Evolutionary conservation across 1,140 invertebrate species (phyloP).

Genomic region (Mactra quadrangularis): DNA sequence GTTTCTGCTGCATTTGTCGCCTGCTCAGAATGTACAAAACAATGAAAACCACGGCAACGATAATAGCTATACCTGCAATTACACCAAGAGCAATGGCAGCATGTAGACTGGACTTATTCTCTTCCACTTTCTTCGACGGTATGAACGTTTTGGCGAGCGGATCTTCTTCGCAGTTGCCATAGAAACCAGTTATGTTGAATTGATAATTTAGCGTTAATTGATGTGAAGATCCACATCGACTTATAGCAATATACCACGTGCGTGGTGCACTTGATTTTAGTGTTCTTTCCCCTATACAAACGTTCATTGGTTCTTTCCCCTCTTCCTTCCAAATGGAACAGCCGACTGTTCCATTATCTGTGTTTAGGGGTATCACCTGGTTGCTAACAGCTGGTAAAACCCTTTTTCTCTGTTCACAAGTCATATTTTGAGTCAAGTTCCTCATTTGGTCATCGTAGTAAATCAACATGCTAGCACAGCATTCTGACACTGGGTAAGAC

Average conservation of each 20-base stretch:
- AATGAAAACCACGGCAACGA: conserved; percentile 76
- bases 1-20: conserved; percentile 70
- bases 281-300: conserved; percentile 78
- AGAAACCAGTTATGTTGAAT: conserved; percentile 79
- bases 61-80: conserved; percentile 74
- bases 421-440: conserved; percentile 74
- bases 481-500: conserved; percentile 77
- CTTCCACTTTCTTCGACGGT: conserved; percentile 64
- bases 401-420: conserved; percentile 72
- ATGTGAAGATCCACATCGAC: conserved; percentile 67
- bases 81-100: conserved; percentile 75
- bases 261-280: conserved; percentile 74
- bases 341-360: conserved; percentile 70
- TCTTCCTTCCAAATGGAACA: conserved; percentile 72
- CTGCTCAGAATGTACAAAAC: conserved; percentile 74
- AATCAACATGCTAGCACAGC: conserved; percentile 77
- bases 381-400: conserved; percentile 75
- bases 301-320: conserved; percentile 68
- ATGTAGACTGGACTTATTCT: conserved; percentile 59
- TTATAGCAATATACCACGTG: conserved; percentile 79
- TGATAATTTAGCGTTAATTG: conserved; percentile 77
- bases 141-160: conserved; percentile 73
- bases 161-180: conserved; percentile 79
- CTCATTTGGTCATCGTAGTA: conserved; percentile 80
- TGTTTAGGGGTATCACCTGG: conserved; percentile 77